Percentiles rank a stretch among this genome's conserved stretches.
These are phyloP conservation scores for Balearica regulorum DNA, from an alignment of 2,797 vertebrate species.

Conservation along the genomic window DNA sequence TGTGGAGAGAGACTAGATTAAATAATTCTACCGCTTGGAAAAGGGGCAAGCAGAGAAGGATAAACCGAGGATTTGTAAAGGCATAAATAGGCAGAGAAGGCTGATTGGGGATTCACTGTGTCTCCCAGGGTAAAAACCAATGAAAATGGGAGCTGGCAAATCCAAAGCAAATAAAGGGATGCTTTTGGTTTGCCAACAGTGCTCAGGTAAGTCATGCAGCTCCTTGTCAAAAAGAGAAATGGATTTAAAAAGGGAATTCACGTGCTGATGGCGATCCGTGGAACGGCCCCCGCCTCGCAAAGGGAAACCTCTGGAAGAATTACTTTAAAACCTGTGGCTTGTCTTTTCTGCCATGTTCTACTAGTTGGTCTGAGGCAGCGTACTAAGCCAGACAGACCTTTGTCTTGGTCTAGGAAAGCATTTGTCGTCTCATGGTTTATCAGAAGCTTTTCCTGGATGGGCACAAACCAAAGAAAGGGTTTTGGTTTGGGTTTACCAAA, in stretches of 20 bases:
- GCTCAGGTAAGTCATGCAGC: background rate
- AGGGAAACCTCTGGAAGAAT: background rate
- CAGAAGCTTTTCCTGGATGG: background rate
- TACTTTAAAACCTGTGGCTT: background rate
- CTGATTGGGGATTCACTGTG: background rate
- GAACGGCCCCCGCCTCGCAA: background rate
- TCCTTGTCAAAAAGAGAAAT: background rate
- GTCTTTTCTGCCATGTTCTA: accelerated
- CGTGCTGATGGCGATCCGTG: background rate
- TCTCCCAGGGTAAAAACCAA: background rate
- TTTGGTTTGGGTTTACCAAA: background rate
- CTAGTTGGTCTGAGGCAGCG: accelerated
- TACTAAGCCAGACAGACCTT: background rate
- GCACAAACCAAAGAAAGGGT: too few species aligned
- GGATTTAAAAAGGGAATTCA: accelerated
- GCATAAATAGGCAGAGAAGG: background rate
- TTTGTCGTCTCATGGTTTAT: background rate
- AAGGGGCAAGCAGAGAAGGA: background rate
- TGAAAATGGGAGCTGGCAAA: background rate
- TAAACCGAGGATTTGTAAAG: background rate
- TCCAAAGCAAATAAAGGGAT: background rate
- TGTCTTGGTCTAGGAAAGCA: background rate
- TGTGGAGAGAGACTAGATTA: background rate
- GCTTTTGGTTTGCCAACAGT: background rate
- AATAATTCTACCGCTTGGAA: background rate